Evolutionary conservation across 2,888 invertebrate genomes (phyloP).

Genomic region (Ariolimax columbianus): DNA sequence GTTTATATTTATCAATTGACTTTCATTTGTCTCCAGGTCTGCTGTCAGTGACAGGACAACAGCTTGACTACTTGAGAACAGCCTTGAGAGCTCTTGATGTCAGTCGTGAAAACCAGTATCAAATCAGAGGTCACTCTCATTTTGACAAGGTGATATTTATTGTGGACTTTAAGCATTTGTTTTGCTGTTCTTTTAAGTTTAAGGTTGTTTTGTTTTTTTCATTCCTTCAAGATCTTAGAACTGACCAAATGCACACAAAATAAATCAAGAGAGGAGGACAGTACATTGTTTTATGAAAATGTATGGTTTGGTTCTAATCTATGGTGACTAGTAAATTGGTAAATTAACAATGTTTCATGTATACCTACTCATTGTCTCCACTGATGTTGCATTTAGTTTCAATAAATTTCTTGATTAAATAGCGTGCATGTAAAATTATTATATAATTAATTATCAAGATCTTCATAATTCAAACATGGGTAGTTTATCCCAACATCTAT

Average conservation of each 20-base stretch:
- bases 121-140: conserved; percentile 73
- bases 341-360: too few relatives aligned
- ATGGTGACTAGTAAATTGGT: too few relatives aligned
- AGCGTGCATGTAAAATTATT: too few relatives aligned
- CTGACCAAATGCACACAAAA: neutral
- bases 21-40: conserved; percentile 63
- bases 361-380: too few relatives aligned
- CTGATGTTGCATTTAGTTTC: too few relatives aligned
- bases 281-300: too few relatives aligned
- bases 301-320: too few relatives aligned
- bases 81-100: conserved; percentile 70
- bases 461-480: too few relatives aligned
- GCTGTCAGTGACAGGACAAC: conserved; percentile 76
- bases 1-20: neutral
- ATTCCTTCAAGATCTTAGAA: neutral
- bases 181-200: neutral
- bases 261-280: too few relatives aligned
- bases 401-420: too few relatives aligned
- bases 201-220: neutral
- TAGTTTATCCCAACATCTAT: too few relatives aligned
- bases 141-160: conserved; percentile 72
- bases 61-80: conserved; percentile 74
- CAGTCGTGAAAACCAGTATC: conserved; percentile 74
- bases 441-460: too few relatives aligned
- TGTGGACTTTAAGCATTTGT: neutral